Evolutionary conservation across 2,888 invertebrate species (phyloP).

Genomic region (Dryomyza anilis): DNA sequence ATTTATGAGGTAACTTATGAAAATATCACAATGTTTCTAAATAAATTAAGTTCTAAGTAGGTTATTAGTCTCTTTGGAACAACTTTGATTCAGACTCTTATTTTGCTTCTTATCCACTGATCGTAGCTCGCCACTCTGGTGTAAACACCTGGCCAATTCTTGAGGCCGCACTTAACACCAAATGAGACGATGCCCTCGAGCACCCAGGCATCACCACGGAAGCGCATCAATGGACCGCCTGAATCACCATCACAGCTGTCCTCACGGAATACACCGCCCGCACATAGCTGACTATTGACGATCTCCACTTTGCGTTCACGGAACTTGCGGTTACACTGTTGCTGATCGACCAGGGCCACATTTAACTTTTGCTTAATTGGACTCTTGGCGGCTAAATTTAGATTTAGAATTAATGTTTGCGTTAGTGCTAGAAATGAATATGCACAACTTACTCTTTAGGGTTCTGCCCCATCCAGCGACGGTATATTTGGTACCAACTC

Average conservation of each 20-base stretch:
- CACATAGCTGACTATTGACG: constrained; percentile 67
- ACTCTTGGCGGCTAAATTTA: constrained; percentile 46
- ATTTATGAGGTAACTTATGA: constrained; percentile 27
- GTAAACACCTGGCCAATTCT: constrained; percentile 71
- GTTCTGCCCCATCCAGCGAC: constrained; percentile 72
- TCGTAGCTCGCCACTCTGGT: constrained; percentile 68
- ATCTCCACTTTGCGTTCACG: constrained; percentile 47
- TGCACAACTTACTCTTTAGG: constrained; percentile 51
- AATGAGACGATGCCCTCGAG: constrained; percentile 72
- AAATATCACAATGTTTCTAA: constrained; percentile 45
- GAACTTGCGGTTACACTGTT: constrained; percentile 61
- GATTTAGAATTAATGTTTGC: too few species aligned
- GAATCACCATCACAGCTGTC: constrained; percentile 80
- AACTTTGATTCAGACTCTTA: constrained; percentile 35
- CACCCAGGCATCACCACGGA: constrained; percentile 64
- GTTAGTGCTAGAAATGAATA: too few species aligned
- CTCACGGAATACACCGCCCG: constrained; percentile 69
- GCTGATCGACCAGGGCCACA: constrained; percentile 62
- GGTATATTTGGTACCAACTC: constrained; percentile 49
- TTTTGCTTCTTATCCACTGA: constrained; percentile 61
- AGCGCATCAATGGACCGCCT: constrained; percentile 76
- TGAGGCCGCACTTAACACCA: constrained; percentile 70
- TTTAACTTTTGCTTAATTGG: constrained; percentile 65
- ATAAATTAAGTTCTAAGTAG: constrained; percentile 8
- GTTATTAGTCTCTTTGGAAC: constrained; percentile 17